Conservation (phyloP, 2,888 invertebrate genomes). For the Eumacrocentrus americanus region DNA sequence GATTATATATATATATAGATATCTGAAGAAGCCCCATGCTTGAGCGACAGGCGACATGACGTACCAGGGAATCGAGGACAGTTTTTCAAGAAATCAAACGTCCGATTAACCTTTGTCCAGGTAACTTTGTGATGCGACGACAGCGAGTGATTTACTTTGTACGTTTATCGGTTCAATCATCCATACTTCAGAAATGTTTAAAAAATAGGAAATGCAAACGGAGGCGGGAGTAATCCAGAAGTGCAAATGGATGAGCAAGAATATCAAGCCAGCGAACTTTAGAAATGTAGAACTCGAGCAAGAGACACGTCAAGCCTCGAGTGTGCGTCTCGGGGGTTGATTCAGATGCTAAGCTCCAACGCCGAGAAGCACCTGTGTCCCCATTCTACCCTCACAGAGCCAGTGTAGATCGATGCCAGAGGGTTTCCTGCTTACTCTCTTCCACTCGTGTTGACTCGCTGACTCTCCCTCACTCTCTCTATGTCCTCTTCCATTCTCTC, state of each 20-base stretch:
- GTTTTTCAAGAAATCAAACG: slow-evolving; percentile 21
- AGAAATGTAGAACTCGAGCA: slow-evolving; percentile 15
- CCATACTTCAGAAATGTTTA: too few relatives aligned
- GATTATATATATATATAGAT: slow-evolving; percentile 2
- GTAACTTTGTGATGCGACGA: slow-evolving; percentile 8
- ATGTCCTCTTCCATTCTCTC: slow-evolving; percentile 29
- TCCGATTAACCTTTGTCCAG: slow-evolving; percentile 24
- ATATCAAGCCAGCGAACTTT: slow-evolving; percentile 3
- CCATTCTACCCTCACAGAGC: slow-evolving; percentile 46
- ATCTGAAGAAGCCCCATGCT: slow-evolving; percentile 4
- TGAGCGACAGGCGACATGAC: slow-evolving; percentile 23
- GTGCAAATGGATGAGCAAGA: neutral
- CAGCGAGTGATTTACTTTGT: slow-evolving; percentile 10
- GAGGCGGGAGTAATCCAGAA: neutral
- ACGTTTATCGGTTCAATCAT: too few relatives aligned
- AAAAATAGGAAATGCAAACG: neutral
- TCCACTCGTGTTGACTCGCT: slow-evolving; percentile 22
- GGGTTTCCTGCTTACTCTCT: slow-evolving; percentile 36
- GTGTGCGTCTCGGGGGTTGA: slow-evolving; percentile 48
- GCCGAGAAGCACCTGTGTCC: slow-evolving; percentile 57
- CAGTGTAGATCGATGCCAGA: slow-evolving; percentile 53
- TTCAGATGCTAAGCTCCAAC: slow-evolving; percentile 55
- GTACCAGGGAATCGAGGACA: slow-evolving; percentile 14
- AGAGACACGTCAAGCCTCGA: slow-evolving; percentile 26
- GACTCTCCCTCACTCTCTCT: slow-evolving; percentile 30